Conservation (phyloP, 1,140 invertebrate genomes). For the Euwallacea similis region DNA sequence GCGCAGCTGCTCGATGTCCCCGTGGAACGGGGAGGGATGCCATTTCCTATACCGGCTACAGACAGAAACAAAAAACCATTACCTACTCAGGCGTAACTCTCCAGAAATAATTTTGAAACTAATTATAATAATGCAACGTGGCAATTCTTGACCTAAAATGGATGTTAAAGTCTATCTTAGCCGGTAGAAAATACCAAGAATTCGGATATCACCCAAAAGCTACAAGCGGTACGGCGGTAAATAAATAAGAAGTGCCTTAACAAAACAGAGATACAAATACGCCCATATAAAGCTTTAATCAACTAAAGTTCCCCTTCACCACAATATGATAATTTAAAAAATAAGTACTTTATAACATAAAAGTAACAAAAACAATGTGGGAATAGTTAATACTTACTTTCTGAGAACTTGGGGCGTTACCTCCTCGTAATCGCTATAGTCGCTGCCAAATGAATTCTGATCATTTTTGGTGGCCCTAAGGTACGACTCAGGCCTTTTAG, state of each 20-base stretch:
- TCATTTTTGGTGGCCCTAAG: constrained; percentile 83
- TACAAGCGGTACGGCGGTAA: constrained; percentile 20
- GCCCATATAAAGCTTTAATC: not conserved
- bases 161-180: constrained; percentile 1
- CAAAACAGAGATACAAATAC: constrained; percentile 4
- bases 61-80: constrained; percentile 18
- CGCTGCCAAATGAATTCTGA: constrained; percentile 68
- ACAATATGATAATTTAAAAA: not conserved
- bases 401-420: constrained; percentile 59
- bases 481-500: constrained; percentile 86
- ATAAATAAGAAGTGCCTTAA: constrained; percentile 7
- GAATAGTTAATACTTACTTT: constrained; percentile 57
- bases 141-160: too few species aligned
- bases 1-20: constrained; percentile 72
- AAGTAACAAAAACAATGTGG: not conserved
- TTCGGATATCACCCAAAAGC: constrained; percentile 11
- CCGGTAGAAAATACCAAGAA: constrained; percentile 8
- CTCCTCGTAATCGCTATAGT: constrained; percentile 64
- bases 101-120: too few species aligned
- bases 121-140: too few species aligned
- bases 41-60: constrained; percentile 67
- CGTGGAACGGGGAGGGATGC: constrained; percentile 70
- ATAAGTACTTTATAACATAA: not conserved
- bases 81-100: too few species aligned
- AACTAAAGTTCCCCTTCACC: not conserved